Conservation (phyloP, 2,888 invertebrate species). For the Phrixothrix hirtus region DNA sequence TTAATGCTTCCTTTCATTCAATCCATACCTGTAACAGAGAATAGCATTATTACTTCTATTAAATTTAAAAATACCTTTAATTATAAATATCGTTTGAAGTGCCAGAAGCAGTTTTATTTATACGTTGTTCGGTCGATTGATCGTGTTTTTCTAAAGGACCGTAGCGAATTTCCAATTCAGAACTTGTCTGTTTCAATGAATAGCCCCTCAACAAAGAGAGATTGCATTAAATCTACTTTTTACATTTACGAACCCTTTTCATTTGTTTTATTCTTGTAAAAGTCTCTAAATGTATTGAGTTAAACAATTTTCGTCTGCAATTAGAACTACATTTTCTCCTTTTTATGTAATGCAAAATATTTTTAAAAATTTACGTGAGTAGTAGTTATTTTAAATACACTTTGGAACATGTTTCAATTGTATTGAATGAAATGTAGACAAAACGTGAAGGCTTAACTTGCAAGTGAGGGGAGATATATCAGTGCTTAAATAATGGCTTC, state of each 20-base stretch:
- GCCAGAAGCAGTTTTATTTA: constrained; percentile 19
- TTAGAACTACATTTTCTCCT: no score
- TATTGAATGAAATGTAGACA: constrained; percentile 28
- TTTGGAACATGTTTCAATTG: constrained; percentile 9
- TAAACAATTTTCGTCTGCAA: no score
- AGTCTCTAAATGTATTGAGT: no score
- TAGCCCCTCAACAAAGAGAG: constrained; percentile 44
- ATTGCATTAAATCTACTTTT: constrained; percentile 42
- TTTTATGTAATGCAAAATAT: neutral
- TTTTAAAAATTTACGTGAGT: neutral
- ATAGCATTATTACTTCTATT: constrained; percentile 9
- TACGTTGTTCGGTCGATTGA: constrained; percentile 22
- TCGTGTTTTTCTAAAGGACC: constrained; percentile 24
- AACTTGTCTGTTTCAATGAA: constrained; percentile 45
- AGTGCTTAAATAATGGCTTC: constrained; percentile 32
- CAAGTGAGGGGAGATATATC: constrained; percentile 28
- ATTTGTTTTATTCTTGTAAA: no score
- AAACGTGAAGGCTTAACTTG: constrained; percentile 29
- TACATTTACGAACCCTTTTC: no score
- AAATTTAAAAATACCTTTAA: constrained; percentile 12
- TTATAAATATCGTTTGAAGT: constrained; percentile 18
- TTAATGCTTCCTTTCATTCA: no score
- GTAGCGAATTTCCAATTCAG: constrained; percentile 43
- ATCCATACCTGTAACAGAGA: constrained; percentile 26
- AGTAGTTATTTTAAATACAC: constrained; percentile 3